Percentiles rank a stretch among this genome's conserved stretches.
phyloP scores from a whole-genome alignment of 2,888 invertebrate genomes.

The Ypsolopha sequella region DNA sequence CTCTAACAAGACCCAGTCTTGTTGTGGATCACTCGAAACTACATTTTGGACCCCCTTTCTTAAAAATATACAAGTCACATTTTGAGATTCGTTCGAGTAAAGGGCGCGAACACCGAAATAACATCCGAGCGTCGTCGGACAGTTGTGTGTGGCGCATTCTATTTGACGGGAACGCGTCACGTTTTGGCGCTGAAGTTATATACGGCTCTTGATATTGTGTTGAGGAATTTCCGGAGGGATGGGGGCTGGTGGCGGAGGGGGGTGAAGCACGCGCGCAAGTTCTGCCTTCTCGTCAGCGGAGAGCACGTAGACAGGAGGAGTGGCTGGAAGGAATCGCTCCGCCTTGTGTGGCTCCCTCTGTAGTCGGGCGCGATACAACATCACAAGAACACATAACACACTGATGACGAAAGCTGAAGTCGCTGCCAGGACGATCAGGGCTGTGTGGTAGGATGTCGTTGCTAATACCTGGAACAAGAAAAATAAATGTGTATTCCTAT shows the following conservation, averaged over 20 bases:
- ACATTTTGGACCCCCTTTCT: background rate
- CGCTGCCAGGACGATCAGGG: slow-evolving; percentile 81
- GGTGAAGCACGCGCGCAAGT: slow-evolving; percentile 50
- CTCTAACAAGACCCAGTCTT: too few relatives aligned
- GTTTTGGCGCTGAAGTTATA: too few relatives aligned
- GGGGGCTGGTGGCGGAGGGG: slow-evolving; percentile 33
- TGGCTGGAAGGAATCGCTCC: slow-evolving; percentile 73
- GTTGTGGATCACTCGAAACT: background rate
- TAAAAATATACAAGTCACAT: too few relatives aligned
- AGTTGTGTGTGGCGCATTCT: too few relatives aligned
- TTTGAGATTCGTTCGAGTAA: too few relatives aligned
- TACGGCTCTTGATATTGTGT: too few relatives aligned
- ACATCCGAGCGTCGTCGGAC: too few relatives aligned
- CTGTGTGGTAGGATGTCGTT: slow-evolving; percentile 80
- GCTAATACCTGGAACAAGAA: slow-evolving; percentile 58
- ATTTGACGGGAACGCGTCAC: too few relatives aligned
- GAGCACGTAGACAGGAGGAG: slow-evolving; percentile 77
- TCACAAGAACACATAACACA: slow-evolving; percentile 79
- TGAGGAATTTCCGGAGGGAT: slow-evolving; percentile 19
- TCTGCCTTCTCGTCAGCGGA: slow-evolving; percentile 75
- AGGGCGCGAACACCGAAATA: too few relatives aligned
- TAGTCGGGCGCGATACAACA: slow-evolving; percentile 76
- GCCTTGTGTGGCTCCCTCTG: slow-evolving; percentile 65
- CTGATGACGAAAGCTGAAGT: slow-evolving; percentile 85
- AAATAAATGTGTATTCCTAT: background rate